Evolutionary conservation across 1,140 invertebrate genomes (phyloP).

Genomic region (Augochlora pura): DNA sequence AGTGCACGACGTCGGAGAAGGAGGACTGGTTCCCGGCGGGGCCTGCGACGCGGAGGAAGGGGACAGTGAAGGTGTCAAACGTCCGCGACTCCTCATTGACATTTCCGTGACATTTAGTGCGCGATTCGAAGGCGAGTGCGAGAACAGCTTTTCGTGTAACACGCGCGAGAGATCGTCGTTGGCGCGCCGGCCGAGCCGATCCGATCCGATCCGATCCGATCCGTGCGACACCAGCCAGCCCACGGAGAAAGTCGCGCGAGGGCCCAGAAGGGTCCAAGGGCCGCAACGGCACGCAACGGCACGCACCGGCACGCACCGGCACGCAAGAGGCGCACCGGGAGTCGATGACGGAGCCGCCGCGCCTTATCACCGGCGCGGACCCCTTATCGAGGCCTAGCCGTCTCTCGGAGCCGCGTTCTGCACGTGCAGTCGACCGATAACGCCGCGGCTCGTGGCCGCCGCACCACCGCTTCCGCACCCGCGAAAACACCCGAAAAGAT

Average conservation of each 20-base stretch:
- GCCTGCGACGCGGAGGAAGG: slow-evolving; percentile 39
- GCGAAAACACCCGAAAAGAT: neutral
- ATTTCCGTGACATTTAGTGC: slow-evolving; percentile 71
- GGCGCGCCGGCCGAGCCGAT: too few species aligned
- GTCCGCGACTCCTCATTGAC: slow-evolving; percentile 64
- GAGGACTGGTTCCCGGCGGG: slow-evolving; percentile 7
- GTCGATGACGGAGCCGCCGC: slow-evolving; percentile 62
- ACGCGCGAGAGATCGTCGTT: slow-evolving; percentile 20
- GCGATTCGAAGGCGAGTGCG: slow-evolving; percentile 48
- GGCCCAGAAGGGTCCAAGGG: neutral
- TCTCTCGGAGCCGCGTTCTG: slow-evolving; percentile 36
- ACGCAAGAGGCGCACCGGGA: neutral
- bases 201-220: too few species aligned
- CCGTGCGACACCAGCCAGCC: too few species aligned
- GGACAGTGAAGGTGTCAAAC: slow-evolving; percentile 67
- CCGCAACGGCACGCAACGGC: too few species aligned
- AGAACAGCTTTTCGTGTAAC: slow-evolving; percentile 52
- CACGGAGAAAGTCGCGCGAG: slow-evolving; percentile 24
- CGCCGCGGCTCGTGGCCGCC: neutral
- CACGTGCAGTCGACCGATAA: slow-evolving; percentile 59
- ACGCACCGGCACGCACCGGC: neutral
- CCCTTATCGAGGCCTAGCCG: slow-evolving; percentile 47
- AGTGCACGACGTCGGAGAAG: neutral
- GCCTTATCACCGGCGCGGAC: slow-evolving; percentile 61
- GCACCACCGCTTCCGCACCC: neutral